Evolutionary conservation across 2,888 invertebrate species (phyloP).

Genomic region (Dynastes grantii): DNA sequence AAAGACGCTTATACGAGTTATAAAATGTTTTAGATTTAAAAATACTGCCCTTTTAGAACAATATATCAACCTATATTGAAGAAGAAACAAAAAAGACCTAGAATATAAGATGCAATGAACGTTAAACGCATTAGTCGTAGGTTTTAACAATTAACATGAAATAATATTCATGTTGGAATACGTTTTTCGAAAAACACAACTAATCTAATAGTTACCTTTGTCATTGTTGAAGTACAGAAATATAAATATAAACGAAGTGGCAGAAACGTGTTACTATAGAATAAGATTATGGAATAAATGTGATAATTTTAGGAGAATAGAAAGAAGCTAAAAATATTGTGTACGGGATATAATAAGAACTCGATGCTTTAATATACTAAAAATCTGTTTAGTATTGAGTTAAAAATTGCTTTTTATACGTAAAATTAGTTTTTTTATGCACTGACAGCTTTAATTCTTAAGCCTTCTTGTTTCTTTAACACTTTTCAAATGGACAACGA

Average conservation of each 20-base stretch:
- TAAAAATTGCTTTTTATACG: background rate
- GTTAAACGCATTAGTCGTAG: background rate
- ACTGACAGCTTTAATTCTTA: constrained; percentile 19
- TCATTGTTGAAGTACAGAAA: background rate
- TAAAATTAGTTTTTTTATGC: constrained; percentile 15
- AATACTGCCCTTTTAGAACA: constrained; percentile 47
- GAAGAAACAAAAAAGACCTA: constrained; percentile 11
- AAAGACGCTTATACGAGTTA: constrained; percentile 38
- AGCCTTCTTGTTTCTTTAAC: background rate
- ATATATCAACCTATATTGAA: constrained; percentile 29
- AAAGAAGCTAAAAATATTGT: background rate
- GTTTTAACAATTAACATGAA: background rate
- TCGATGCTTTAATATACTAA: background rate
- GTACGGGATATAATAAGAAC: background rate
- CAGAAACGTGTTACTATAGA: background rate
- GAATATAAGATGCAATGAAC: constrained; percentile 29
- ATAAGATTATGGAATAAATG: constrained; percentile 21
- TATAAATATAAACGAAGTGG: background rate
- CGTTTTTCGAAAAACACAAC: background rate
- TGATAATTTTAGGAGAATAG: constrained; percentile 13
- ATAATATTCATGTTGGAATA: background rate
- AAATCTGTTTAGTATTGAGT: background rate
- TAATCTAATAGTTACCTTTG: background rate
- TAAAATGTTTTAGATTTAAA: constrained; percentile 23
- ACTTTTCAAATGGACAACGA: background rate